Evolutionary conservation across 2,113 vertebrate genomes (phyloP).

Genomic region (Ahaetulla prasina): DNA sequence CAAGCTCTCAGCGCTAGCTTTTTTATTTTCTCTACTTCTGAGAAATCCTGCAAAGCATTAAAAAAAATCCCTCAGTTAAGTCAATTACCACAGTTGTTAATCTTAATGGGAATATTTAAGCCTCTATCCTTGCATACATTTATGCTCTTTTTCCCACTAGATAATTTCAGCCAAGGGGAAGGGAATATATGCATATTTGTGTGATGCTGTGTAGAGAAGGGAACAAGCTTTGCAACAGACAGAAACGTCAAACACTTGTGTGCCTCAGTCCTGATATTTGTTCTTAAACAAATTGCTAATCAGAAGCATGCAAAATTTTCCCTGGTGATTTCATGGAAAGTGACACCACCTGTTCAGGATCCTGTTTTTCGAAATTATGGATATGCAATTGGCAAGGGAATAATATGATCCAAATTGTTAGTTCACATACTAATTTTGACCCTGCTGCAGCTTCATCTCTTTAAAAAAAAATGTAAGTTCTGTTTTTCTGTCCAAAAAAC

Average conservation of each 20-base stretch:
- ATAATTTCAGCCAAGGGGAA: constrained; percentile 4
- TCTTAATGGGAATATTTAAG: constrained; percentile 59
- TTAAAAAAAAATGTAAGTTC: neutral
- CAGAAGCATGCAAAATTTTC: neutral
- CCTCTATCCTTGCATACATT: constrained; percentile 54
- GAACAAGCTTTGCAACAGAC: neutral
- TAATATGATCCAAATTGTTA: neutral
- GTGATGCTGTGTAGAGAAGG: neutral
- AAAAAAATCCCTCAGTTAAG: constrained; percentile 75
- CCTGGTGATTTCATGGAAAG: neutral
- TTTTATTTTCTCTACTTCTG: constrained; percentile 55
- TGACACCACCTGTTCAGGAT: neutral
- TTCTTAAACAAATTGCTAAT: neutral
- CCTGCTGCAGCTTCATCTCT: neutral
- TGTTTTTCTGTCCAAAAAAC: neutral
- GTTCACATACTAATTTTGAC: neutral
- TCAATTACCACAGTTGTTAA: constrained; percentile 69
- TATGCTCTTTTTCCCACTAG: constrained; percentile 34
- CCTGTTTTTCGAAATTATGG: neutral
- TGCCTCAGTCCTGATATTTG: neutral
- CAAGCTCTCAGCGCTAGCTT: constrained; percentile 48
- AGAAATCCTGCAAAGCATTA: constrained; percentile 72
- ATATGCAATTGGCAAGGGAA: neutral
- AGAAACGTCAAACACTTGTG: neutral
- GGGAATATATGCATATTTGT: neutral